These are phyloP conservation scores for Dipus sagitta DNA, from an alignment of 2,797 vertebrate genomes.

Conservation along the genomic window DNA sequence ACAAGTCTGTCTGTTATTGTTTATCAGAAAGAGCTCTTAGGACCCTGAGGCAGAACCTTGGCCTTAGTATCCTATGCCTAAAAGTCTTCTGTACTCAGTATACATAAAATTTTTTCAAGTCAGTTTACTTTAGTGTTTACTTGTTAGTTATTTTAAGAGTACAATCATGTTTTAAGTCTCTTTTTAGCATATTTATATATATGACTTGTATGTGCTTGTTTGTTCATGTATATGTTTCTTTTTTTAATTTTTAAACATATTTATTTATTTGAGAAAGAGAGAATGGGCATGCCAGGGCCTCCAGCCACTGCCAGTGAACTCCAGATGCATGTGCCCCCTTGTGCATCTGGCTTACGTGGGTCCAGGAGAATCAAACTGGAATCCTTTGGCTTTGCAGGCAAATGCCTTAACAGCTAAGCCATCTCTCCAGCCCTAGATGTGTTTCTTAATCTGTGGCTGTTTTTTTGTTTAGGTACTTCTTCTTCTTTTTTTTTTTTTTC, in stretches of 20 bases:
- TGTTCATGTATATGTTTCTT: not conserved
- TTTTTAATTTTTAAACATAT: too few species aligned
- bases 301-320: too few species aligned
- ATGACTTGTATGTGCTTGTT: not conserved
- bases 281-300: too few species aligned
- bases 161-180: not conserved
- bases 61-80: not conserved
- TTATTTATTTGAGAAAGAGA: too few species aligned
- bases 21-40: conserved; percentile 37
- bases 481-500: conserved; percentile 42
- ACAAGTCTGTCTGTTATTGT: not conserved
- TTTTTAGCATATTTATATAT: not conserved
- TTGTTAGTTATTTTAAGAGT: not conserved
- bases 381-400: too few species aligned
- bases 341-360: too few species aligned
- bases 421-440: too few species aligned
- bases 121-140: not conserved
- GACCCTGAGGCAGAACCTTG: not conserved
- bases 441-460: too few species aligned
- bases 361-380: too few species aligned
- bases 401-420: too few species aligned
- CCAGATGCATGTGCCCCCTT: too few species aligned
- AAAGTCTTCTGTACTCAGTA: not conserved
- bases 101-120: not conserved
- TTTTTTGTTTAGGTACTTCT: too few species aligned